Base-by-base conservation (phyloP, 2,797 vertebrate genomes). In the Micropoecilia bifurca region DNA sequence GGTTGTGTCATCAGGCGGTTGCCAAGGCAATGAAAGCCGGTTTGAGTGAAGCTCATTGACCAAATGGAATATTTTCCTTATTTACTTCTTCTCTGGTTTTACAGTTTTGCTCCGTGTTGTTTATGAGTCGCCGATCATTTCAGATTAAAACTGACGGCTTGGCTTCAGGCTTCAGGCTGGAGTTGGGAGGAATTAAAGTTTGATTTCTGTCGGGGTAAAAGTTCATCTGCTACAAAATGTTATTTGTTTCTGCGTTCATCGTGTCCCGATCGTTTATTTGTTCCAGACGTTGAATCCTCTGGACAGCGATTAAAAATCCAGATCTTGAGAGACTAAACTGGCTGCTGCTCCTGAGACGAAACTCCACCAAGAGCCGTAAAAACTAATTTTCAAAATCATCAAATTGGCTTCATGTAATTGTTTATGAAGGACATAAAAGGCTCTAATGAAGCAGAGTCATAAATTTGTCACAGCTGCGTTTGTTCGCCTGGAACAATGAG, bases 351-450 rank as follows among this genome's bases (percentile, higher is more conserved):
- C 66, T 43, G 22, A 69, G 36, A 2, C 13, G n/a, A 43, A 76
- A 84, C 76, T 73, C 80, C 76, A 73, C 43, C 76, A 78, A 78
- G n/a, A 25, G 47, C 48, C 72, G 77, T 82, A 83, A 80, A 81
- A 76, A 48, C 14, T 74, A 30, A 77, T 86, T 89, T 71, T 6
- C 22, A 68, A 89, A 88, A 85, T 76, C 87, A 88, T 89, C 78
- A 2, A 85, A 89, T 87, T 82, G 74, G 73, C 78, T 90, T 90
- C 68, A 79, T 91, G 85, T 76, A 73, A 89, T 87, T 91, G 90
- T 90, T 92, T 89, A 85, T 90, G 78, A 86, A 89, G 81, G 80
- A 82, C 85, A 83, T 83, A 78, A 91, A 90, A 87, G 69, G 57
- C 55, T 55, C 72, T 14, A 79, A 87, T 72, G 73, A 74, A 73